Base-by-base conservation (phyloP, 2,797 vertebrate genomes). In the Anabacerthia variegaticeps region DNA sequence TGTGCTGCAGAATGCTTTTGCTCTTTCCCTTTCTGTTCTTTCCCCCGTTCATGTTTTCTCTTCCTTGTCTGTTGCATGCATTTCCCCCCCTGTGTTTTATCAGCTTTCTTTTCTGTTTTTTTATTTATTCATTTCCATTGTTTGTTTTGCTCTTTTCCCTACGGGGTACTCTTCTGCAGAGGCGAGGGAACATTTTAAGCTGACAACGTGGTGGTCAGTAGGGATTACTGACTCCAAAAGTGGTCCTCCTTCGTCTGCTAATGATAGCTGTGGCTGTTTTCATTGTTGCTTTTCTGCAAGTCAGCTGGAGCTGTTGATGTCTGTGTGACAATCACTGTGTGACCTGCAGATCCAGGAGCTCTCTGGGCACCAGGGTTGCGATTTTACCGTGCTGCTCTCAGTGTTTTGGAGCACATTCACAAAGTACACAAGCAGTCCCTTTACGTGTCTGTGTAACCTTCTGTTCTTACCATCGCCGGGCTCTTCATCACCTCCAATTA, bases 121-220 rank as follows among this genome's bases (percentile, higher is more conserved):
- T 82, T 72, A 7, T 79, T 75, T 6, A 68, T 85, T 78, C 18
- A 39, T 86, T 63, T 54, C 27, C 24, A 34, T 14, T 54, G 61
- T 65, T 92, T 72, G 36, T 48, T 73, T 91, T 61, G 24, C 20
- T 80, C 26, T 46, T 68, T 23, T 88, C 48, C 44, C 56, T 65
- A 2, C 23, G n/a, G 76, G 28, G 39, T 22, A 23, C 26, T 61
- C 43, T 41, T 72, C 54, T 78, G 63, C 36, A 54, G 90, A 68
- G 56, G 44, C 0, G 0, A 87, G 2, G 5, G 36, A 59, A 16
- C 8, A 4, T 4, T 75, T 52, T 39, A 37, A 80, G 37, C 44
- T 61, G 65, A 39, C n/a, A 58, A 12, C 0, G 0, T 26, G 54
- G 72, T 62, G 54, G 36, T 83, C 95, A 75, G 39, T 1, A 49